Evolutionary conservation across 1,140 invertebrate species (phyloP), one percentile per base, ranked within the genome.

Genomic region (Heliconius himera): DNA sequence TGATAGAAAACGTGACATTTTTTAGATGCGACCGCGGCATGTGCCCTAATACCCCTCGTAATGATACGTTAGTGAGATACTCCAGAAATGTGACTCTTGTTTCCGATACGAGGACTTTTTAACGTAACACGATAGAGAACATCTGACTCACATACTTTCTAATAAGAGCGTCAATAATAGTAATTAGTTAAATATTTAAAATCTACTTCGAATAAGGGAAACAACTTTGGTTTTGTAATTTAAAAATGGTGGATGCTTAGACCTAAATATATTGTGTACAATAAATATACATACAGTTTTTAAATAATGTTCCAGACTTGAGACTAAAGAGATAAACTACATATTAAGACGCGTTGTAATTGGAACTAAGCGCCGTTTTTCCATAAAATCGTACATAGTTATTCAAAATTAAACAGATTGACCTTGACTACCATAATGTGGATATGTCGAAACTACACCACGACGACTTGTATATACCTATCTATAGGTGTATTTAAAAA

Each of bases 1-100:
- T 91, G 78, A 75, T 85, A 93, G 86, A 92, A 92, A 92, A 92
- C 88, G 88, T 84, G 82, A 85, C 83, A 91, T 90, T 93, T 93
- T 93, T 93, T 91, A 89, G 76, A 82, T 85, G 81, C 83, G 80
- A 87, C 82, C 85, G 83, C 85, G 86, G 88, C 92, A 94, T 92
- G 89, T 93, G 92, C 88, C 70, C 70, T 71, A 71, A 71, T 36
- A 38, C 70, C 85, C 83, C 85, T 84, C 81, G 83, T 93, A 93
- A 93, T 91, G 90, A 88, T 82, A 89, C 83, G 81, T 86, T 89
- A 85, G 88, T 89, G 83, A 84, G 89, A 88, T 81, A 87, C 88
- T 88, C 84, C 22, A 90, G 93, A 90, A 91, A 94, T 89, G 89
- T 90, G 93, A 94, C 84, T 89, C 91, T 86, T 84, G 82, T 85